phyloP scores from a whole-genome alignment of 2,888 invertebrate species.

The Drosophila monieri region DNA sequence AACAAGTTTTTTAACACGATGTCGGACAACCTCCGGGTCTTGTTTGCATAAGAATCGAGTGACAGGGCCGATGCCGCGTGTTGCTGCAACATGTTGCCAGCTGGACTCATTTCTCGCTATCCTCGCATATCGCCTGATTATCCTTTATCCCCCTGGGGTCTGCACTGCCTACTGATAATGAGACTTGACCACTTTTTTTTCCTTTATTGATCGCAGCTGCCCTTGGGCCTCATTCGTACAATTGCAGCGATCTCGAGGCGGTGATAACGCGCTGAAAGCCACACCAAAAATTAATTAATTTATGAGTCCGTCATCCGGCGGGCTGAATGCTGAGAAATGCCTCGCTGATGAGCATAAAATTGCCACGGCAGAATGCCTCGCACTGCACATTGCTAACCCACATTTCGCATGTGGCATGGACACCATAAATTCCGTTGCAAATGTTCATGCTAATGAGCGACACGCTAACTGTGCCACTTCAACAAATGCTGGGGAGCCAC shows the following conservation, averaged over 20 bases:
- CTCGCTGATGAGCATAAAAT: slow-evolving; percentile 76
- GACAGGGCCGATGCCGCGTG: slow-evolving; percentile 11
- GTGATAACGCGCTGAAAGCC: slow-evolving; percentile 75
- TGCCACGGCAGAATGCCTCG: slow-evolving; percentile 45
- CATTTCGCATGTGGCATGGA: slow-evolving; percentile 67
- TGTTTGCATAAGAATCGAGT: slow-evolving; percentile 70
- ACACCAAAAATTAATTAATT: slow-evolving; percentile 83
- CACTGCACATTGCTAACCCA: slow-evolving; percentile 63
- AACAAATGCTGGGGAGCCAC: slow-evolving; percentile 57
- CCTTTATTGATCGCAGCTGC: slow-evolving; percentile 76
- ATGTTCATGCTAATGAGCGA: slow-evolving; percentile 75
- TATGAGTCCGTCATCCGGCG: slow-evolving; percentile 71
- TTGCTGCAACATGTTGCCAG: slow-evolving; percentile 62
- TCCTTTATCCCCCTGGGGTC: slow-evolving; percentile 50
- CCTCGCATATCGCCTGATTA: slow-evolving; percentile 57
- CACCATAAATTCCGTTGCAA: slow-evolving; percentile 72
- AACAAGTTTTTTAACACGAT: slow-evolving; percentile 84
- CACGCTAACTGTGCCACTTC: slow-evolving; percentile 77
- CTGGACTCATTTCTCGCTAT: slow-evolving; percentile 44
- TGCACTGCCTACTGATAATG: slow-evolving; percentile 67
- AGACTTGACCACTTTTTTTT: slow-evolving; percentile 78
- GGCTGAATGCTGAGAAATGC: slow-evolving; percentile 71
- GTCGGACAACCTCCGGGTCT: slow-evolving; percentile 74
- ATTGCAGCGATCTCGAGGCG: slow-evolving; percentile 60
- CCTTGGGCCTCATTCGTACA: slow-evolving; percentile 49